Percentiles rank a stretch among this genome's conserved stretches.
Conservation (phyloP, 2,888 invertebrate genomes). For the Brenthis hecate region DNA sequence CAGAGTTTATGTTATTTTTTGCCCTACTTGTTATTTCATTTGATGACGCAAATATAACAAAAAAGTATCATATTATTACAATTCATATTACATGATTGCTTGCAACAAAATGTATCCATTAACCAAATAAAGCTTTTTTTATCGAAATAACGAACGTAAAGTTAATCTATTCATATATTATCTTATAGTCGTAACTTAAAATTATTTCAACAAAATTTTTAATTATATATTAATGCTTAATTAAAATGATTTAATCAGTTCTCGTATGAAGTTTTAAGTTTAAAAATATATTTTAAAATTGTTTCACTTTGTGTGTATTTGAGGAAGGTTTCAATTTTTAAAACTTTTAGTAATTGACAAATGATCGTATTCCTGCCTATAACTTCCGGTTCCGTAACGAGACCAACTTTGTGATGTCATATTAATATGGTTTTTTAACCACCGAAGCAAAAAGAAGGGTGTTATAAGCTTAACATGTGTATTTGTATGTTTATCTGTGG, state of each 20-base stretch:
- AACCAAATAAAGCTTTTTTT: slow-evolving; percentile 15
- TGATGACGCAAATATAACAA: slow-evolving; percentile 9
- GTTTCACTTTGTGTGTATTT: too few species aligned
- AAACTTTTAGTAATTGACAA: too few species aligned
- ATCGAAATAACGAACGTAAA: slow-evolving; percentile 7
- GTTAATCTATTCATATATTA: slow-evolving; percentile 16
- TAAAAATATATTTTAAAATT: neutral
- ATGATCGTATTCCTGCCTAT: too few species aligned
- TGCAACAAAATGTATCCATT: slow-evolving; percentile 5
- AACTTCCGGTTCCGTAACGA: too few species aligned
- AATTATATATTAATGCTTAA: slow-evolving; percentile 19
- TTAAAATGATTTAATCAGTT: slow-evolving; percentile 18
- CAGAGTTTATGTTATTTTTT: neutral
- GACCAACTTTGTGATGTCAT: too few species aligned
- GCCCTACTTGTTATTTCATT: neutral
- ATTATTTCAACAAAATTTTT: slow-evolving; percentile 12
- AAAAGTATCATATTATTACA: neutral
- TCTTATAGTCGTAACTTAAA: slow-evolving; percentile 6
- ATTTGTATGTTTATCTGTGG: too few species aligned
- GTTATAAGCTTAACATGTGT: too few species aligned
- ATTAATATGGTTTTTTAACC: too few species aligned
- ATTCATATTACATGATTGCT: neutral
- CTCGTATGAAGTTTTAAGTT: neutral
- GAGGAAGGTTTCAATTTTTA: too few species aligned
- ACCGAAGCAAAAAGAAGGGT: too few species aligned